phyloP scores from a whole-genome alignment of 2,113 vertebrate species.

The Trinectes maculatus region DNA sequence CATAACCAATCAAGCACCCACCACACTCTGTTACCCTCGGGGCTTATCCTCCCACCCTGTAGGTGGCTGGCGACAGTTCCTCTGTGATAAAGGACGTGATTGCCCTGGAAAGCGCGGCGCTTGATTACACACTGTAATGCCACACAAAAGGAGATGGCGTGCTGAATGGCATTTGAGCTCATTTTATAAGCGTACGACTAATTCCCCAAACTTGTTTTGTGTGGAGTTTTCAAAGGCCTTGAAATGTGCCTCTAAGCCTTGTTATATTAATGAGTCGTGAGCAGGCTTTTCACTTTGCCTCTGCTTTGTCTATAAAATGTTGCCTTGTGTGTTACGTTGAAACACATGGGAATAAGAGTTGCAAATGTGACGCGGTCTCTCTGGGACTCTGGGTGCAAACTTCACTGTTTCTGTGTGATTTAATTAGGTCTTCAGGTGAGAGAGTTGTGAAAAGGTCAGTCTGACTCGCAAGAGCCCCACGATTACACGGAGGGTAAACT shows the following conservation, averaged over 20 bases:
- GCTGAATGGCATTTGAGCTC: conserved; percentile 38
- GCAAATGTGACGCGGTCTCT: conserved; percentile 5
- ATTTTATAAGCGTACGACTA: conserved; percentile 60
- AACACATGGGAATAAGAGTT: conserved; percentile 10
- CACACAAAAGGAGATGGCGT: conserved; percentile 53
- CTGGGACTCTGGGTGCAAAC: background rate
- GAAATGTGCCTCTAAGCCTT: conserved; percentile 44
- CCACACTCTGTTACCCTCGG: conserved; percentile 53
- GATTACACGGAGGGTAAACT: background rate
- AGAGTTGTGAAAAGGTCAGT: conserved; percentile 1
- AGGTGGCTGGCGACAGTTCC: conserved; percentile 65
- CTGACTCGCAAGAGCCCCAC: background rate
- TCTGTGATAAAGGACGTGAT: conserved; percentile 63
- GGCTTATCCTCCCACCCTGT: conserved; percentile 62
- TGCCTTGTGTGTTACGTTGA: conserved; percentile 18
- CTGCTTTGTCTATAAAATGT: conserved; percentile 28
- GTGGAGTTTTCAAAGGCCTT: conserved; percentile 40
- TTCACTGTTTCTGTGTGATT: background rate
- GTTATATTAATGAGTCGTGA: conserved; percentile 54
- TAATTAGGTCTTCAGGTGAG: conserved; percentile 17
- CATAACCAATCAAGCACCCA: conserved; percentile 62
- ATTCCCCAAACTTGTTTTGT: conserved; percentile 56
- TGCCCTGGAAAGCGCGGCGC: conserved; percentile 51
- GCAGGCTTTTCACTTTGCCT: conserved; percentile 30
- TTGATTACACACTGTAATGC: conserved; percentile 69